Conservation (phyloP, 2,888 invertebrate species). For the Parnassius orleans region DNA sequence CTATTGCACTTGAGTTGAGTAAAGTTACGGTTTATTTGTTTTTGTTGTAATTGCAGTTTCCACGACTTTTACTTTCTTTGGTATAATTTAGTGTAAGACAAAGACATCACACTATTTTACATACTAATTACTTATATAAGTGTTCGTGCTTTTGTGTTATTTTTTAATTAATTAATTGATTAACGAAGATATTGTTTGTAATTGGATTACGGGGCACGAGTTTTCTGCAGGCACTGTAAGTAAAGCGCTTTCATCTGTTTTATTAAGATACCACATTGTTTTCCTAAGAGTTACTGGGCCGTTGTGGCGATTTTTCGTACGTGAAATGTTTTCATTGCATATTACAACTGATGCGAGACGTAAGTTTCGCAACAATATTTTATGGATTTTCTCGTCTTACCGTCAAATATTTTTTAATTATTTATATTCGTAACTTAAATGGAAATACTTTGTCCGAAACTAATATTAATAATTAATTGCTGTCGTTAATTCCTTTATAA, state of each 20-base stretch:
- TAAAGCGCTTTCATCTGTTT: constrained; percentile 6
- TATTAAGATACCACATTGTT: constrained; percentile 12
- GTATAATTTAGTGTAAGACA: constrained; percentile 5
- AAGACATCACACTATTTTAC: neutral
- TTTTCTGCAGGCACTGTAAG: constrained; percentile 13
- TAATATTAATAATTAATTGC: neutral
- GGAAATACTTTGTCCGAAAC: neutral
- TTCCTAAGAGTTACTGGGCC: constrained; percentile 4
- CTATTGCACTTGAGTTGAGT: constrained; percentile 1
- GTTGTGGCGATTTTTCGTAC: neutral
- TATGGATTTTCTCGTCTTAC: neutral
- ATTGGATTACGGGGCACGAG: constrained; percentile 10
- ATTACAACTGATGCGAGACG: neutral
- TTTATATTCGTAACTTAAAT: neutral
- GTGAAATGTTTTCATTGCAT: neutral
- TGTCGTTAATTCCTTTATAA: neutral
- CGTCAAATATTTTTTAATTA: neutral
- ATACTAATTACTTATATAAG: no score
- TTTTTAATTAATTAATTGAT: neutral
- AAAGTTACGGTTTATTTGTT: constrained; percentile 2
- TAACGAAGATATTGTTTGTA: constrained; percentile 7
- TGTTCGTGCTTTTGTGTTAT: constrained; percentile 1
- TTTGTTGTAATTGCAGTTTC: constrained; percentile 18
- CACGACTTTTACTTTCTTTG: neutral
- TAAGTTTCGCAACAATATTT: neutral